Conservation (phyloP, 2,888 invertebrate genomes). For the Phengaris alcon region DNA sequence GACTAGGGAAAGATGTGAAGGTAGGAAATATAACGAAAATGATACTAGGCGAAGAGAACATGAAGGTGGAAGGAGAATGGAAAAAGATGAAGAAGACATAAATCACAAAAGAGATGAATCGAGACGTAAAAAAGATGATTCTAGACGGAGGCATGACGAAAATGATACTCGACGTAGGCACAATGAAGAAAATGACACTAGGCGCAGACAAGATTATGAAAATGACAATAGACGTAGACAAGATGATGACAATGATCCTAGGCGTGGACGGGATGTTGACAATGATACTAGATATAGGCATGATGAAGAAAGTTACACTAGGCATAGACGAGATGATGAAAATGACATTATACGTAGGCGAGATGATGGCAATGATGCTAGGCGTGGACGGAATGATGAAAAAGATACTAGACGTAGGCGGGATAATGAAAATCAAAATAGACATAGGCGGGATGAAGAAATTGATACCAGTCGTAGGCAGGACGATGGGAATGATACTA, state of each 20-base stretch:
- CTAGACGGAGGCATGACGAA: conserved; percentile 35
- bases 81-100: conserved; percentile 30
- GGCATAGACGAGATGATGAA: not conserved
- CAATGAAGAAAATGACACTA: conserved; percentile 26
- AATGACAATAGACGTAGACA: not conserved
- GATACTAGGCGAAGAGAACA: conserved; percentile 32
- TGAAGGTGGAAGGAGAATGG: conserved; percentile 32
- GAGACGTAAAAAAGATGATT: conserved; percentile 26
- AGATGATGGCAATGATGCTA: conserved; percentile 21
- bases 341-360: not conserved
- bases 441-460: not conserved
- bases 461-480: not conserved
- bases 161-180: conserved; percentile 32
- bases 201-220: not conserved
- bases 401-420: not conserved
- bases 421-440: not conserved
- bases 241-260: conserved; percentile 26
- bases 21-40: conserved; percentile 21
- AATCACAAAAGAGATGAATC: conserved; percentile 29
- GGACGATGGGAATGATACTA: conserved; percentile 21
- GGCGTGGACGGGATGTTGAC: conserved; percentile 5
- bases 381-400: not conserved
- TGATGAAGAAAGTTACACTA: not conserved
- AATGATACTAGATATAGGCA: not conserved
- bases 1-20: conserved; percentile 28